Percentiles rank a stretch among this genome's conserved stretches.
Conservation (phyloP, 2,113 vertebrate genomes). For the Oreochromis aureus region DNA sequence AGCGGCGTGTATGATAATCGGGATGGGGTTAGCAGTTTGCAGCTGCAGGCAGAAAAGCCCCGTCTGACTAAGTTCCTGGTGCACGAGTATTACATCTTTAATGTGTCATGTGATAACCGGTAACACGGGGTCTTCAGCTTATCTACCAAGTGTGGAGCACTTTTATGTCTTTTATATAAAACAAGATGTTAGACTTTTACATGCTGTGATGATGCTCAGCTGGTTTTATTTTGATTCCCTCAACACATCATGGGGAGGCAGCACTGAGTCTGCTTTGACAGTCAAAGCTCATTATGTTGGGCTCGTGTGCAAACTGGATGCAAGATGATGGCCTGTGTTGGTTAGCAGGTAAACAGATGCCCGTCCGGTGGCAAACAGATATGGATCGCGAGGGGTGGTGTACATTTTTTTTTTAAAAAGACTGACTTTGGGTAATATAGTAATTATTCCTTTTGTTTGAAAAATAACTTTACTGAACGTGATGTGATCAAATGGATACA, state of each 20-base stretch:
- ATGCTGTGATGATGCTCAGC: background rate
- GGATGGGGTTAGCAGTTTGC: constrained; percentile 37
- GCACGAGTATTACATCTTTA: background rate
- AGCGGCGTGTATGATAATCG: constrained; percentile 35
- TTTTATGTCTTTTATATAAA: background rate
- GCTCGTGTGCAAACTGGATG: background rate
- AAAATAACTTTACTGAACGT: background rate
- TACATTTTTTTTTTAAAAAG: background rate
- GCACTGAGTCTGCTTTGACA: background rate
- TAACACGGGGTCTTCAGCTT: background rate
- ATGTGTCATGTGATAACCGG: background rate
- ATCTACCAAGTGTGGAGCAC: background rate
- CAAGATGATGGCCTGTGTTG: background rate
- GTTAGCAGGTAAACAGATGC: background rate
- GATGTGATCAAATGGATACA: background rate
- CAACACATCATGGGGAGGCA: constrained; percentile 4
- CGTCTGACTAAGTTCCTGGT: background rate
- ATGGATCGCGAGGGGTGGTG: background rate
- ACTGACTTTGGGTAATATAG: background rate
- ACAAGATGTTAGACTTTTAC: background rate
- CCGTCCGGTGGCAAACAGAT: background rate
- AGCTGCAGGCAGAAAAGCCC: constrained; percentile 34
- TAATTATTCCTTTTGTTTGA: background rate
- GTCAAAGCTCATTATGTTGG: background rate
- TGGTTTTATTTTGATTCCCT: background rate